These are phyloP conservation scores for Ormyrus labotus DNA, from an alignment of 2,888 invertebrate species.

Conservation along the genomic window DNA sequence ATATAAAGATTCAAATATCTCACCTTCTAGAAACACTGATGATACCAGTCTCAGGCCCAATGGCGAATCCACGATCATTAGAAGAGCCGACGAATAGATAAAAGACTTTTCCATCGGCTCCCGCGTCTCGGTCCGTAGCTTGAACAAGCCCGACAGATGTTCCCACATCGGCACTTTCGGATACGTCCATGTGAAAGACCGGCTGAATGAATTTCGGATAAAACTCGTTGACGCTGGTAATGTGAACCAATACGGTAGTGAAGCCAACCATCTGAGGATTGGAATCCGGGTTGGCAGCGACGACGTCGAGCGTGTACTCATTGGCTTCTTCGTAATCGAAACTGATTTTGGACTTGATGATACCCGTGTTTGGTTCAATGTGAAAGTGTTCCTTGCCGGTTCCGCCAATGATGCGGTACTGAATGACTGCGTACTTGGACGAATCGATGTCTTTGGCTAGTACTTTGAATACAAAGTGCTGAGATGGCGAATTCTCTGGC, in stretches of 20 bases:
- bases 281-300: slow-evolving; percentile 92
- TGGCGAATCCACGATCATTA: slow-evolving; percentile 92
- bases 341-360: slow-evolving; percentile 84
- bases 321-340: slow-evolving; percentile 93
- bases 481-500: slow-evolving; percentile 88
- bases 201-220: slow-evolving; percentile 92
- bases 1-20: not conserved
- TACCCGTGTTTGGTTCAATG: slow-evolving; percentile 87
- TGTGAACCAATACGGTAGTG: slow-evolving; percentile 84
- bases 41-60: slow-evolving; percentile 89
- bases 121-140: slow-evolving; percentile 92
- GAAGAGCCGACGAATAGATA: slow-evolving; percentile 96
- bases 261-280: slow-evolving; percentile 82
- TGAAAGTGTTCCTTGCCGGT: slow-evolving; percentile 85
- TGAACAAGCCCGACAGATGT: slow-evolving; percentile 90
- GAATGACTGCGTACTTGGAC: slow-evolving; percentile 89
- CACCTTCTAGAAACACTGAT: slow-evolving; percentile 86
- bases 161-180: slow-evolving; percentile 92
- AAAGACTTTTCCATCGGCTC: slow-evolving; percentile 91
- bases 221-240: slow-evolving; percentile 92
- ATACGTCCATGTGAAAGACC: slow-evolving; percentile 94
- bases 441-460: slow-evolving; percentile 91
- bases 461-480: slow-evolving; percentile 85
- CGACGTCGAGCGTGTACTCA: slow-evolving; percentile 84
- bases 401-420: slow-evolving; percentile 88